These are phyloP conservation scores for Macrotrachela quadricornifera DNA, from an alignment of 1,140 invertebrate genomes.

Conservation along the genomic window DNA sequence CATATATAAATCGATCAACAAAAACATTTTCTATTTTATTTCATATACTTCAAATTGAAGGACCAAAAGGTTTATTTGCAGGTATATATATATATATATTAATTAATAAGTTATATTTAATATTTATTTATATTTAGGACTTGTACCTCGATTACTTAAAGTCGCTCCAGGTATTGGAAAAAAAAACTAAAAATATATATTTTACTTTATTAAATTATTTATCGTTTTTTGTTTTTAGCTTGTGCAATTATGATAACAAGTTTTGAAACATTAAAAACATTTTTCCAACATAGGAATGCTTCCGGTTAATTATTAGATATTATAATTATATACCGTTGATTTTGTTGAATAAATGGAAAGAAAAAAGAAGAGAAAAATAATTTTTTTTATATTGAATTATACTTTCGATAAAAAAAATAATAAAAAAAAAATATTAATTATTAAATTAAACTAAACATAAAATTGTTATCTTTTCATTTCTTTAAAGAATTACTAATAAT, in stretches of 20 bases:
- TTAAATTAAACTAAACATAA: too few species aligned
- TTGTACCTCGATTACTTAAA: constrained; percentile 6
- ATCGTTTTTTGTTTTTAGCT: not conserved
- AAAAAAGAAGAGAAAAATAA: too few species aligned
- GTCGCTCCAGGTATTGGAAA: not conserved
- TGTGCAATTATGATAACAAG: constrained; percentile 9
- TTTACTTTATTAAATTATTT: too few species aligned
- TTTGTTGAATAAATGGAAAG: too few species aligned
- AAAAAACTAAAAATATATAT: too few species aligned
- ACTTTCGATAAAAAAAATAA: too few species aligned
- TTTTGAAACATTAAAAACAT: constrained; percentile 7
- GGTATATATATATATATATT: not conserved
- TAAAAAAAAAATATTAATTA: too few species aligned
- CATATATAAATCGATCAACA: not conserved
- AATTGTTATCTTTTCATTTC: too few species aligned
- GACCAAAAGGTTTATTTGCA: constrained; percentile 2
- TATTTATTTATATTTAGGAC: not conserved
- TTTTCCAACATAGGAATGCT: not conserved
- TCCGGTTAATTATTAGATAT: too few species aligned
- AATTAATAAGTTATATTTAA: not conserved
- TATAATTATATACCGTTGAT: too few species aligned
- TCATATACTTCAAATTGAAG: not conserved
- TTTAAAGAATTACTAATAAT: too few species aligned
- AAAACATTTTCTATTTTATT: not conserved
- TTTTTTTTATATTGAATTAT: too few species aligned